Base-by-base conservation (phyloP, 1,140 invertebrate genomes). In the Zaprionus kolodkinae region DNA sequence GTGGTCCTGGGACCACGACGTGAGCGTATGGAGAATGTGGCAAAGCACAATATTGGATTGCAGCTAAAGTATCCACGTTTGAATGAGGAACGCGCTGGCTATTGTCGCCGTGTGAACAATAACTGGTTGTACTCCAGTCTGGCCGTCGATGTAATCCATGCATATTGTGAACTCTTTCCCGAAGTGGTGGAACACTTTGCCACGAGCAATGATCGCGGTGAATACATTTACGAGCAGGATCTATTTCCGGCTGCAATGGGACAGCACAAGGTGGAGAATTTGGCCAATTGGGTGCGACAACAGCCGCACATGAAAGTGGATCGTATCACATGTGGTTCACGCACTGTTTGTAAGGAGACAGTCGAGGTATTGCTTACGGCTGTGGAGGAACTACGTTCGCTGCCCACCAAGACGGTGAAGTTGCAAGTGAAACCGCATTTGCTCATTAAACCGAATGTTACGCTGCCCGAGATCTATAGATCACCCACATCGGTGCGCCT, bases 31-130 rank as follows among this genome's bases (percentile, higher is more conserved):
- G 93, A 94, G 54, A 92, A 93, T 72, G 81, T 91, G 6, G 92
- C 92, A n/a, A 96, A 95, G 89, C 90, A 96, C 25, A 99, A 99
- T 91, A 94, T 99, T 33, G 98, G 98, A 0, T 93, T 99, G 11
- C 97, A 98, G 92, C 93, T 99, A 1, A 99, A 99, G 92, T 97
- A 96, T 81, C 97, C 96, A 60, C 97, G 92, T 1, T 65, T 94
- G 91, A 95, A 95, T 78, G 94, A 94, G 89, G 93, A 96, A 93
- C 94, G 97, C 0, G 94, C 95, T 30, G 97, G 97, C 10, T 99
- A 96, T 90, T 98, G 97, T 0, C 96, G 94, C 59, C 96, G 95
- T 87, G 90, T 94, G 0, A 94, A 94, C 13, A 94, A 94, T 73
- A 92, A 94, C 25, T 99, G 98, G 98, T 91, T 95, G 7, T 99